These are phyloP conservation scores for Sylvia atricapilla DNA, from an alignment of 2,113 vertebrate species.

Conservation along the genomic window DNA sequence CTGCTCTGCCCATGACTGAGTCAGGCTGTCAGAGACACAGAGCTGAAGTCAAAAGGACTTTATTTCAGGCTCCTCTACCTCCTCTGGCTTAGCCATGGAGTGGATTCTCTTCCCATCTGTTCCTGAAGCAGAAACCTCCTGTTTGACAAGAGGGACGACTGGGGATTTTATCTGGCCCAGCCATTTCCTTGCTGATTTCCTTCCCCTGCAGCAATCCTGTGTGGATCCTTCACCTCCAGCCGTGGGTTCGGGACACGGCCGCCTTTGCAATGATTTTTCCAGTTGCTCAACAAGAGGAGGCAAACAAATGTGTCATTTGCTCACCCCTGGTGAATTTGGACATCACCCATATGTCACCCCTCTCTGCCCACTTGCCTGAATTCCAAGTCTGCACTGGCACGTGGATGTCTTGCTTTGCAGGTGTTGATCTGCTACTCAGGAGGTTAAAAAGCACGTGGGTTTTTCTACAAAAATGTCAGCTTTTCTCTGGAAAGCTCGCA, in stretches of 20 bases:
- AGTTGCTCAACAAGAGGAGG: not conserved
- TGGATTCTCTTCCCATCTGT: slow-evolving; percentile 8
- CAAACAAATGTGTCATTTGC: not conserved
- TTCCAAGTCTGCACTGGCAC: not conserved
- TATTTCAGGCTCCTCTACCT: not conserved
- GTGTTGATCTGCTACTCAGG: not conserved
- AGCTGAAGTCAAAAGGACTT: slow-evolving; percentile 35
- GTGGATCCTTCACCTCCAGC: not conserved
- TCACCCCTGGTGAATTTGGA: not conserved
- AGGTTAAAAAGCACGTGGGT: not conserved
- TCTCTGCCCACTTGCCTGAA: not conserved
- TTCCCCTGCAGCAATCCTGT: not conserved
- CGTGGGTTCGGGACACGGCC: not conserved
- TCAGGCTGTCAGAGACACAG: not conserved
- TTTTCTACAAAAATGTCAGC: not conserved
- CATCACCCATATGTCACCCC: not conserved
- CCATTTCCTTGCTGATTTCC: slow-evolving; percentile 7
- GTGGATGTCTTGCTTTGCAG: not conserved
- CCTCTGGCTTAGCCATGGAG: not conserved
- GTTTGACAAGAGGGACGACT: not conserved
- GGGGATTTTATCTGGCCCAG: not conserved
- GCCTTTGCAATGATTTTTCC: not conserved
- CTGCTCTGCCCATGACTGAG: not conserved
- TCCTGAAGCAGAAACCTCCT: not conserved
- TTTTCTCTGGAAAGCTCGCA: not conserved